A percentile compares a stretch with the other conserved stretches of the same genome.
These are phyloP conservation scores for Oophaga pumilio DNA, from an alignment of 2,113 vertebrate species.

Conservation along the genomic window DNA sequence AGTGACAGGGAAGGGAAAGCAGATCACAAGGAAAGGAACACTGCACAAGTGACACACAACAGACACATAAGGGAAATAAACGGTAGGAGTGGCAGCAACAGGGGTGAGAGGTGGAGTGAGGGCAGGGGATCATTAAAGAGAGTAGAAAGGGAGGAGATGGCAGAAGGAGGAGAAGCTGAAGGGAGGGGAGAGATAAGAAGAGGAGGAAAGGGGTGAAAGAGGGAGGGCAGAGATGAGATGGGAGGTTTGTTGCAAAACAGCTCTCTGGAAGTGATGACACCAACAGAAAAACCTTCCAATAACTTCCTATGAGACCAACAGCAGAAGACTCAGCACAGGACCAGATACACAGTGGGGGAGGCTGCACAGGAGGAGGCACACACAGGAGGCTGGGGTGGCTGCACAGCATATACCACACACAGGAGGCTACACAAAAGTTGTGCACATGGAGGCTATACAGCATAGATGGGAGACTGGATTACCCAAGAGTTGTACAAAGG, in stretches of 20 bases:
- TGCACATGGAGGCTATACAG: not conserved
- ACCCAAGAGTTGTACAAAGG: conserved; percentile 7
- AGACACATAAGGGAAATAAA: not conserved
- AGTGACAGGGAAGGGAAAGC: not conserved
- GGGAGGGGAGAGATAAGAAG: conserved; percentile 24
- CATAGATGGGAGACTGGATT: not conserved
- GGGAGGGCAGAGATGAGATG: conserved; percentile 48
- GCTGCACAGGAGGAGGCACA: not conserved
- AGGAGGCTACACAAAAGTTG: not conserved
- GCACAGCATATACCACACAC: not conserved
- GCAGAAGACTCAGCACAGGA: not conserved
- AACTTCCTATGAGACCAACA: conserved; percentile 51
- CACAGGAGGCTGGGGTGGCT: not conserved
- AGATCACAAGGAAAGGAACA: not conserved
- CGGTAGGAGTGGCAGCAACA: conserved; percentile 4
- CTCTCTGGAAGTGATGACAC: conserved; percentile 57
- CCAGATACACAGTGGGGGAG: conserved; percentile 28
- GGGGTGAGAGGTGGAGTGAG: conserved; percentile 1
- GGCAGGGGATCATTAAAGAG: conserved; percentile 17
- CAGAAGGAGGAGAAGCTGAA: conserved; percentile 1
- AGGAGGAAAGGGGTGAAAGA: conserved; percentile 42
- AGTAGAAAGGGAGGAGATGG: conserved; percentile 8
- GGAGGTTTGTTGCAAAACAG: conserved; percentile 55
- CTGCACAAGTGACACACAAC: conserved; percentile 7
- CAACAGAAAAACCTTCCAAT: conserved; percentile 55